Conservation (phyloP, 2,113 vertebrate species). For the Cromileptes altivelis region DNA sequence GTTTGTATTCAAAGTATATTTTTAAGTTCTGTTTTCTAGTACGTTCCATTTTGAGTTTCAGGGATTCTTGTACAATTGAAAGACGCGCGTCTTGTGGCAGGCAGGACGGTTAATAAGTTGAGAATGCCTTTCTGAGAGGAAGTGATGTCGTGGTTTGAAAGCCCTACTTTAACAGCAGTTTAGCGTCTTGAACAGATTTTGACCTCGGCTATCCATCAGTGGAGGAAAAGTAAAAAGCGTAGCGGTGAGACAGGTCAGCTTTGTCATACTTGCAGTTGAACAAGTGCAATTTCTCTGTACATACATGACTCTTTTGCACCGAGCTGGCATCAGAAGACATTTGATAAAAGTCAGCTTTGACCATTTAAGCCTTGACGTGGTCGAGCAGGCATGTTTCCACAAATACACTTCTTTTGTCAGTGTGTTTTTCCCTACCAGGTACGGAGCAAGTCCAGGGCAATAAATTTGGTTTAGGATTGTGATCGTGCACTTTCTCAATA, state of each 20-base stretch:
- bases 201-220: no score
- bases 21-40: constrained; percentile 52
- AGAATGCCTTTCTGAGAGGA: constrained; percentile 21
- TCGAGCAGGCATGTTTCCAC: constrained; percentile 32
- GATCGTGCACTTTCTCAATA: constrained; percentile 41
- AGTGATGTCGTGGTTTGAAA: constrained; percentile 17
- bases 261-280: constrained; percentile 66
- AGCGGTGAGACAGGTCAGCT: background rate
- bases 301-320: constrained; percentile 63
- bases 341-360: constrained; percentile 45
- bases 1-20: constrained; percentile 61
- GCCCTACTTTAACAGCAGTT: constrained; percentile 20
- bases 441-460: constrained; percentile 56
- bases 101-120: constrained; percentile 24
- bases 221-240: no score
- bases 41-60: constrained; percentile 76
- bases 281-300: constrained; percentile 81
- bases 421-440: constrained; percentile 51
- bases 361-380: constrained; percentile 62
- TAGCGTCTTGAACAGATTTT: constrained; percentile 32
- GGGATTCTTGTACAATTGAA: constrained; percentile 72
- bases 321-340: constrained; percentile 29
- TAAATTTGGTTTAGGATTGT: constrained; percentile 33
- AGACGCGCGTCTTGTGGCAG: constrained; percentile 35
- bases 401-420: constrained; percentile 55